These are phyloP conservation scores for Tragelaphus buxtoni DNA, from an alignment of 2,113 vertebrate genomes.

Conservation along the genomic window DNA sequence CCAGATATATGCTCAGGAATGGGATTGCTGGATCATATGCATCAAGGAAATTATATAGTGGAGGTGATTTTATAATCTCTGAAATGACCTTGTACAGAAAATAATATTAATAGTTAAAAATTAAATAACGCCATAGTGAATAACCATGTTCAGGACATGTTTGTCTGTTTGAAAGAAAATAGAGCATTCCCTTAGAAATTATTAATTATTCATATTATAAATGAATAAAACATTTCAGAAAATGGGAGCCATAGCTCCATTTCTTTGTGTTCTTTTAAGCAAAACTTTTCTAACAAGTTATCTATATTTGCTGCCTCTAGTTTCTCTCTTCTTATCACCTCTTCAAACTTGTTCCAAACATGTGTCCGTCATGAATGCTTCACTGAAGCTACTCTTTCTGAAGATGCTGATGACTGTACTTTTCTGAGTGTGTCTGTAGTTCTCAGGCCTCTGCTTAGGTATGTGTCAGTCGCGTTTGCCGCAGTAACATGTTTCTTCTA, in stretches of 20 bases:
- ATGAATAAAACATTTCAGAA: background rate
- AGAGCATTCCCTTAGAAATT: background rate
- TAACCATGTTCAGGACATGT: background rate
- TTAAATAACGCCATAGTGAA: background rate
- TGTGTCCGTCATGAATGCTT: background rate
- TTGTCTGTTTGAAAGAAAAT: background rate
- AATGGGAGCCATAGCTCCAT: background rate
- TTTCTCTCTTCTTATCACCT: background rate
- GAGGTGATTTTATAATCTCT: constrained; percentile 6
- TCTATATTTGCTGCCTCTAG: background rate
- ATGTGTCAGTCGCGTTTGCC: background rate
- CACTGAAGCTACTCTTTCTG: background rate
- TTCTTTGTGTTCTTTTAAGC: background rate
- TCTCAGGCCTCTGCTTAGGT: background rate
- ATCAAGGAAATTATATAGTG: background rate
- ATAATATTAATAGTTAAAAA: background rate
- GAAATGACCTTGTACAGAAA: background rate
- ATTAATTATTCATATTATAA: background rate
- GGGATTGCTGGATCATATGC: background rate
- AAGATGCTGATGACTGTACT: background rate
- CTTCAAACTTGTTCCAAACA: background rate
- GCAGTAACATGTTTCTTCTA: background rate
- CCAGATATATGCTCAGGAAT: background rate
- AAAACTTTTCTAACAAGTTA: background rate
- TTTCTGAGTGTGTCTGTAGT: background rate